Conservation (phyloP, 2,113 vertebrate species). For the Uropsilus gracilis region DNA sequence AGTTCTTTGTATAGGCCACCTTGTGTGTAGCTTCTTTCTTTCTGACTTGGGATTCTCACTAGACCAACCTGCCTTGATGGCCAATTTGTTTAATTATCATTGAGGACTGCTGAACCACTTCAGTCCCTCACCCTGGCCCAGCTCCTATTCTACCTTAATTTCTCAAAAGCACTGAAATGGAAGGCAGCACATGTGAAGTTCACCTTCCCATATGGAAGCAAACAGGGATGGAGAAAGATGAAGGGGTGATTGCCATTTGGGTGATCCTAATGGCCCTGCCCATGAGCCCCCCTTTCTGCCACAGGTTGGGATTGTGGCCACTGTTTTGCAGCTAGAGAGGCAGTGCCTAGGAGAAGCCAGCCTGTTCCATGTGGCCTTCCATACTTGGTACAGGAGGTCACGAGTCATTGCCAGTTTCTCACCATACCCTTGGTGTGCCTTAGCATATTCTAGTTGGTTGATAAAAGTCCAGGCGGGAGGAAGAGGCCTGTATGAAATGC, state of each 20-base stretch:
- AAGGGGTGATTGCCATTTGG: no score
- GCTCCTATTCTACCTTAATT: not conserved
- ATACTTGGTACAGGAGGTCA: not conserved
- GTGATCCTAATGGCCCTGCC: rapidly evolving
- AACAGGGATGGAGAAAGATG: not conserved
- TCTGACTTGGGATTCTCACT: not conserved
- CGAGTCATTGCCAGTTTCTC: not conserved
- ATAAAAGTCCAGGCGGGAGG: conserved; percentile 50
- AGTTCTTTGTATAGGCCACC: not conserved
- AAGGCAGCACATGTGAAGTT: not conserved
- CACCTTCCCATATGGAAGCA: not conserved
- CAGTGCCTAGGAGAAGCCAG: not conserved
- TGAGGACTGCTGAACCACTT: not conserved
- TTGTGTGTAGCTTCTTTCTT: not conserved
- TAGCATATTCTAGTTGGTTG: no score
- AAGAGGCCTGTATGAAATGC: conserved; percentile 67
- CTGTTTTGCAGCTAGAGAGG: rapidly evolving
- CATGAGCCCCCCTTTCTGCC: rapidly evolving
- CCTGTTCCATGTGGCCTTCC: not conserved
- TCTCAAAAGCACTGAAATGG: not conserved
- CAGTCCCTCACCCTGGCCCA: not conserved
- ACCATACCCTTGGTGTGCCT: not conserved
- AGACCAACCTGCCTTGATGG: not conserved
- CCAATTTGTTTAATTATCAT: not conserved
- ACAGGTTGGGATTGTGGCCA: rapidly evolving